Conservation (phyloP, 2,113 vertebrate species). For the Chaetodon trifascialis region DNA sequence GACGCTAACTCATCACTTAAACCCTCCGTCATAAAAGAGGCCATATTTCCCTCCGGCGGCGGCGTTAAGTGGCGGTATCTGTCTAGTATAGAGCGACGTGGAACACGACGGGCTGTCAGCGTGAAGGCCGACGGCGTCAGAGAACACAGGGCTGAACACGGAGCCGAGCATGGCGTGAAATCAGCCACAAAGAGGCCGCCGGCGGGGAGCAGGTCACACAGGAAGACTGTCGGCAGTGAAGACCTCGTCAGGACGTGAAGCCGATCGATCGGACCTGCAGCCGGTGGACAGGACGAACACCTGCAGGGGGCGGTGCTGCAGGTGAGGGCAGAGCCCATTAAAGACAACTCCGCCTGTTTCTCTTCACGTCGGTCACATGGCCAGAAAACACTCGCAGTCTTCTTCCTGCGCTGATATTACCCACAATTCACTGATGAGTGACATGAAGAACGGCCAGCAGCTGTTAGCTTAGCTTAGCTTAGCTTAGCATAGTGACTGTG, state of each 20-base stretch:
- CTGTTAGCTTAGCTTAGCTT: constrained; percentile 6
- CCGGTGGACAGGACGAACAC: no score
- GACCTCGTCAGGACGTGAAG: constrained; percentile 89
- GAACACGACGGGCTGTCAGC: constrained; percentile 45
- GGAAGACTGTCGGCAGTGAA: constrained; percentile 86
- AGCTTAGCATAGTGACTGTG: no score
- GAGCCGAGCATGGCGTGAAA: constrained; percentile 92
- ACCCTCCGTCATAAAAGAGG: constrained; percentile 44
- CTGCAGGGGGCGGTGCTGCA: no score
- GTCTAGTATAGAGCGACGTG: not conserved
- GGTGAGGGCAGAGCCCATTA: no score
- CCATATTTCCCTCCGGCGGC: constrained; percentile 47
- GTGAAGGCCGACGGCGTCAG: not conserved
- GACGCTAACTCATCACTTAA: constrained; percentile 60
- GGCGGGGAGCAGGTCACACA: not conserved
- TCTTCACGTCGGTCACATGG: no score
- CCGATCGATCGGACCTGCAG: constrained; percentile 75
- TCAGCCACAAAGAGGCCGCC: constrained; percentile 87
- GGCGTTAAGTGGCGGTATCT: constrained; percentile 56
- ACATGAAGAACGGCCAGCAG: constrained; percentile 11
- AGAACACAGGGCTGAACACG: constrained; percentile 10
- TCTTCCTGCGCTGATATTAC: no score
- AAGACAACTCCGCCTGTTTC: no score
- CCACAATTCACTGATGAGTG: no score
- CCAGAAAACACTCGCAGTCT: no score